These are phyloP conservation scores for Echiichthys vipera DNA, from an alignment of 2,797 vertebrate species.

Conservation along the genomic window DNA sequence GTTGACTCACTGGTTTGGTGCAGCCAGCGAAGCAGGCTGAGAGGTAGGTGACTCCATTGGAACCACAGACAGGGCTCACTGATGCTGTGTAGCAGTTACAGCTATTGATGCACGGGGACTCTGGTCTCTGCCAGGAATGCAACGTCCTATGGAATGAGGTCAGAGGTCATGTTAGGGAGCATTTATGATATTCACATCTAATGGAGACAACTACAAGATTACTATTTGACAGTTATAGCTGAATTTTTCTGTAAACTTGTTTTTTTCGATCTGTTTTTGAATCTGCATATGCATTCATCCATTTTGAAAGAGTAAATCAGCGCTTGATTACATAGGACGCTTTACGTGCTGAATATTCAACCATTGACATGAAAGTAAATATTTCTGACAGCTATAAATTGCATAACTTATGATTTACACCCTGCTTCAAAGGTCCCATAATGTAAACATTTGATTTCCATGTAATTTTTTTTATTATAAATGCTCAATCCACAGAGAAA, in stretches of 20 bases:
- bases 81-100: slow-evolving; percentile 97
- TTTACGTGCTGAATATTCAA: background rate
- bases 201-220: background rate
- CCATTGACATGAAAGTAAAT: no score
- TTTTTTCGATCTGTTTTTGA: no score
- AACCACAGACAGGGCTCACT: slow-evolving; percentile 95
- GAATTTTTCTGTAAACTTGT: no score
- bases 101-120: slow-evolving; percentile 92
- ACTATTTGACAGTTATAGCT: background rate
- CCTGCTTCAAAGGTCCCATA: background rate
- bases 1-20: slow-evolving; percentile 88
- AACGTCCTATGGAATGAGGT: slow-evolving; percentile 78
- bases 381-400: background rate
- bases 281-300: background rate
- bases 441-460: no score
- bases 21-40: slow-evolving; percentile 99
- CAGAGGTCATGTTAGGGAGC: slow-evolving; percentile 40
- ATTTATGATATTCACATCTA: background rate
- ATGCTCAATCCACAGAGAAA: no score
- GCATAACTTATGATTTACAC: background rate
- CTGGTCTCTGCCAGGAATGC: slow-evolving; percentile 83
- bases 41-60: slow-evolving; percentile 96
- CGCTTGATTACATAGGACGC: background rate
- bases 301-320: background rate
- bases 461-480: no score